These are phyloP conservation scores for Muricea muricata DNA, from an alignment of 92 coral and sea anemone genomes.

Conservation along the genomic window DNA sequence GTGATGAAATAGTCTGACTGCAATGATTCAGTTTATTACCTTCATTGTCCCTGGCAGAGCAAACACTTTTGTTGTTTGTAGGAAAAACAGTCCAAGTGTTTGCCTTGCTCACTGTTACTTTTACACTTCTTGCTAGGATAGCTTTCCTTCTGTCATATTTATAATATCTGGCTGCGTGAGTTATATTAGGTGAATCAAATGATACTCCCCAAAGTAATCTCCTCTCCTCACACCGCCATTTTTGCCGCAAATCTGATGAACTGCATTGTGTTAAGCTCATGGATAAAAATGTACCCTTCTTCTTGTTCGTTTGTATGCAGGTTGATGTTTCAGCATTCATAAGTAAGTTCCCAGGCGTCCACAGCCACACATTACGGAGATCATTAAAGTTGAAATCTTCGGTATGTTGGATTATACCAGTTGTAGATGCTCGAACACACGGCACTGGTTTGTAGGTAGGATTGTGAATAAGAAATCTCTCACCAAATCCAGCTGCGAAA, in stretches of 20 bases:
- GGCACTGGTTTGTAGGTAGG: not conserved
- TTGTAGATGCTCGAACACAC: not conserved
- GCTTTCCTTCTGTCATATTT: not conserved
- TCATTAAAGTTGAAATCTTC: not conserved
- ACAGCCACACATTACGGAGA: slow-evolving; percentile 4
- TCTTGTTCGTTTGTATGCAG: not conserved
- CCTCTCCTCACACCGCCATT: slow-evolving; percentile 17
- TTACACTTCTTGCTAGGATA: slow-evolving; percentile 5
- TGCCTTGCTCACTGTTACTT: not conserved
- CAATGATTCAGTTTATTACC: not conserved
- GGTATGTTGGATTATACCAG: no score
- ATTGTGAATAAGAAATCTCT: not conserved
- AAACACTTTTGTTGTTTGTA: not conserved
- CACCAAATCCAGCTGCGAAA: slow-evolving; percentile 27
- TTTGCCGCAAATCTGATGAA: not conserved
- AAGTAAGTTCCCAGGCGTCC: slow-evolving; percentile 21
- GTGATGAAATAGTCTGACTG: not conserved
- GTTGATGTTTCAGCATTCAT: slow-evolving; percentile 9
- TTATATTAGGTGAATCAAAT: not conserved
- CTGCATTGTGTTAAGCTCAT: not conserved
- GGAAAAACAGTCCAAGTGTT: slow-evolving; percentile 16
- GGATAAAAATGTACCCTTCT: not conserved
- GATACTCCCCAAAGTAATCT: not conserved
- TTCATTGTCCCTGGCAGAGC: not conserved
- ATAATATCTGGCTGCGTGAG: slow-evolving; percentile 16